Percentiles rank a stretch among this genome's conserved stretches.
Evolutionary conservation across 2,888 invertebrate genomes (phyloP).

Genomic region (Rhogogaster chlorosoma): DNA sequence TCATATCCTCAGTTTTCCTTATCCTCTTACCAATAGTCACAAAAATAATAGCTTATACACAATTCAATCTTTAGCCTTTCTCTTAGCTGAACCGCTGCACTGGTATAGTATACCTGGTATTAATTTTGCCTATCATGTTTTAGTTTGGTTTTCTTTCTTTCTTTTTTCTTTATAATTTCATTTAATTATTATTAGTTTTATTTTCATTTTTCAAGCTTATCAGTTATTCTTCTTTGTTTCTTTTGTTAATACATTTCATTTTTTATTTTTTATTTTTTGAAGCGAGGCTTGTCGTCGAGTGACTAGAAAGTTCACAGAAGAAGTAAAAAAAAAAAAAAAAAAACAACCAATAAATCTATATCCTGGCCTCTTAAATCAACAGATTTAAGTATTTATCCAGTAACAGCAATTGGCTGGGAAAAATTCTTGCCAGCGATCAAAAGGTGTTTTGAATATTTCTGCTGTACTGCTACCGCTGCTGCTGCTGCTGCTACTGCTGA

Average conservation of each 20-base stretch:
- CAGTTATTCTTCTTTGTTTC: neutral
- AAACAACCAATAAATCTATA: neutral
- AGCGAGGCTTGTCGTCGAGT: constrained; percentile 51
- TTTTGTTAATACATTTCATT: neutral
- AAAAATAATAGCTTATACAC: constrained; percentile 15
- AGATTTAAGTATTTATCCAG: constrained; percentile 15
- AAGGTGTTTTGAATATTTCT: neutral
- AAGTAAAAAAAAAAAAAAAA: neutral
- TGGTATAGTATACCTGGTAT: neutral
- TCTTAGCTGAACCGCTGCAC: neutral
- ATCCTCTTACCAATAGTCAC: constrained; percentile 2
- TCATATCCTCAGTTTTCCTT: neutral
- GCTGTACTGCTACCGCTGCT: neutral
- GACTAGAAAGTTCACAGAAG: constrained; percentile 46
- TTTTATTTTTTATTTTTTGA: constrained; percentile 30
- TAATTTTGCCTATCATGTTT: neutral
- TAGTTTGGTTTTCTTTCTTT: too few relatives aligned
- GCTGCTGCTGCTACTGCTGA: too few relatives aligned
- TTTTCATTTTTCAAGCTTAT: neutral
- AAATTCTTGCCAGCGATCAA: constrained; percentile 12
- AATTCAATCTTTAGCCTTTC: neutral
- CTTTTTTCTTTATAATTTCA: neutral
- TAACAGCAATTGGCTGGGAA: neutral
- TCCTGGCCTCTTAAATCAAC: neutral
- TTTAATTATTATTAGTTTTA: neutral